These are phyloP conservation scores for Trachythela sp. DNA, from an alignment of 64 coral and sea anemone genomes.

Conservation along the genomic window DNA sequence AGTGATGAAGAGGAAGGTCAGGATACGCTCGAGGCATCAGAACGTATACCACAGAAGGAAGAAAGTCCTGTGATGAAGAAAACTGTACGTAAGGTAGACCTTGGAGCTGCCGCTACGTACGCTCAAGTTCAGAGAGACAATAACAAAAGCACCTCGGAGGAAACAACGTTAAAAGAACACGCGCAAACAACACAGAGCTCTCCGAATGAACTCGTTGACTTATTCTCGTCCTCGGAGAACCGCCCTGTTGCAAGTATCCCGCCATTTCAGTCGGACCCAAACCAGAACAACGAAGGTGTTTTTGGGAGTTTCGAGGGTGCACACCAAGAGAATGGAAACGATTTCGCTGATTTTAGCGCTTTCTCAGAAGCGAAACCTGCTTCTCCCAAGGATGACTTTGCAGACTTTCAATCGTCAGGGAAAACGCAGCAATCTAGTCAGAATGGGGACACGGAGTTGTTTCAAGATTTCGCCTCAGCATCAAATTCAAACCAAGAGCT, in stretches of 20 bases:
- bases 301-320: not conserved
- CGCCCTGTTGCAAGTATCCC: not conserved
- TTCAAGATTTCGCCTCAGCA: not conserved
- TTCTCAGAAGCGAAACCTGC: constrained; percentile 15
- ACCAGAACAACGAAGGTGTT: not conserved
- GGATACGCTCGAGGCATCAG: constrained; percentile 41
- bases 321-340: not conserved
- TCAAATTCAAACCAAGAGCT: not conserved
- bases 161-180: not conserved
- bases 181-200: not conserved
- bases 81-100: constrained; percentile 37
- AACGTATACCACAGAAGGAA: constrained; percentile 22
- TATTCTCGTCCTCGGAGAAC: not conserved
- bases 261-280: not conserved
- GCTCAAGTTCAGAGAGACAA: not conserved
- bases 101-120: constrained; percentile 62
- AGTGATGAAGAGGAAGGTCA: constrained; percentile 56
- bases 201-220: not conserved
- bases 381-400: constrained; percentile 56
- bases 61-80: constrained; percentile 4
- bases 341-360: not conserved
- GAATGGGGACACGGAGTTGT: not conserved
- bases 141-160: not conserved
- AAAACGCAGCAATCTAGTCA: not conserved
- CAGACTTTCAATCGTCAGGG: constrained; percentile 46